phyloP scores from a whole-genome alignment of 2,888 invertebrate species.

The Caenorhabditis wallacei region DNA sequence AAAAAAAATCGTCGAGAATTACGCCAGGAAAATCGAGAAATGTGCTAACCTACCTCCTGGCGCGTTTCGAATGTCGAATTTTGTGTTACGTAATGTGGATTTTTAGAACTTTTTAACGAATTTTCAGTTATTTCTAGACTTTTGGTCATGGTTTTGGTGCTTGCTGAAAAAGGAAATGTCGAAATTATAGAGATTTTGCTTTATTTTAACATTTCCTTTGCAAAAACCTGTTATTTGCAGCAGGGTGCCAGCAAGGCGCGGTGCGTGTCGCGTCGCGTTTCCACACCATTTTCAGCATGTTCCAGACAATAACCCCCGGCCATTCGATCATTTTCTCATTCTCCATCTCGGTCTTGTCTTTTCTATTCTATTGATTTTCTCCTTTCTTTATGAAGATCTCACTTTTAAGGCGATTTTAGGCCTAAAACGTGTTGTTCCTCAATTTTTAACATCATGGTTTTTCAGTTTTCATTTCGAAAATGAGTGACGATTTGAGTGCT shows the following conservation, averaged over 20 bases:
- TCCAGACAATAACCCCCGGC: not conserved
- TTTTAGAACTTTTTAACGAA: not conserved
- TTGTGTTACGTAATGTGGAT: constrained; percentile 14
- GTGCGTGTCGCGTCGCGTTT: constrained; percentile 49
- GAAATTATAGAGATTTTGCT: not conserved
- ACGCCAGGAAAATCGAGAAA: not conserved
- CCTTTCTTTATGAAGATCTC: not conserved
- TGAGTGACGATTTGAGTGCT: constrained; percentile 78
- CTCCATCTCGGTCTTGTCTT: not conserved
- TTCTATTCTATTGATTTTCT: not conserved
- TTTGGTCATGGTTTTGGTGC: not conserved
- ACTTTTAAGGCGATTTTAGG: constrained; percentile 4
- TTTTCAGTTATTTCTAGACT: not conserved
- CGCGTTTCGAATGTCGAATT: constrained; percentile 6
- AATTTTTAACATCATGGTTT: not conserved
- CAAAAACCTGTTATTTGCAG: not conserved
- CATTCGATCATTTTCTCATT: not conserved
- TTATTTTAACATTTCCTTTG: not conserved
- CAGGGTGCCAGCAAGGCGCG: constrained; percentile 34
- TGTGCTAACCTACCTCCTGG: not conserved
- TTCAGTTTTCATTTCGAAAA: constrained; percentile 36
- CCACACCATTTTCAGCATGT: constrained; percentile 17
- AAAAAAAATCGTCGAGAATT: constrained; percentile 6
- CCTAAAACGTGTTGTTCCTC: not conserved
- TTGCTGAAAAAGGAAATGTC: not conserved